Conservation (phyloP, 92 coral and sea anemone genomes). For the Nematostella vectensis region DNA sequence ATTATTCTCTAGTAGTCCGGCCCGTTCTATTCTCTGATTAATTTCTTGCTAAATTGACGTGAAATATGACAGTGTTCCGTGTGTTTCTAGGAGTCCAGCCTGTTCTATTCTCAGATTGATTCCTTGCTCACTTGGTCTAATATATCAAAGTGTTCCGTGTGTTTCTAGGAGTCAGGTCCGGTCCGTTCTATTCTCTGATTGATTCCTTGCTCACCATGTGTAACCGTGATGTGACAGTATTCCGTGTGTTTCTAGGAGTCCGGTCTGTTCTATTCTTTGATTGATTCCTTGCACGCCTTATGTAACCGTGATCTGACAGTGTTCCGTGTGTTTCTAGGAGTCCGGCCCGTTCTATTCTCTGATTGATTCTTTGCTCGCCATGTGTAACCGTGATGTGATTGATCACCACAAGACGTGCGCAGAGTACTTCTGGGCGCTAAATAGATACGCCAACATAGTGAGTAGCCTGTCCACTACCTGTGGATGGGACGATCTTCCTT, state of each 20-base stretch:
- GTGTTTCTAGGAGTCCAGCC: constrained; percentile 42
- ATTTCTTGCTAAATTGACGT: constrained; percentile 69
- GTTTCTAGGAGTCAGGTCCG: constrained; percentile 46
- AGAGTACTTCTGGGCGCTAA: constrained; percentile 77
- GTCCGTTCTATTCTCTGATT: too few species aligned
- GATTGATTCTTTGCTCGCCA: constrained; percentile 49
- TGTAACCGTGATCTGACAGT: constrained; percentile 78
- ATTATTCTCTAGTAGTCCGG: constrained; percentile 50
- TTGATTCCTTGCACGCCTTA: constrained; percentile 59
- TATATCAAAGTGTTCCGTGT: too few species aligned
- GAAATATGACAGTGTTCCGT: constrained; percentile 47
- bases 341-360: constrained; percentile 49
- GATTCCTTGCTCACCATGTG: constrained; percentile 78
- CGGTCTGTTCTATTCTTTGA: constrained; percentile 38
- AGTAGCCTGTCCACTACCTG: too few species aligned
- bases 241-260: constrained; percentile 34
- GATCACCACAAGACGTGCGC: constrained; percentile 77
- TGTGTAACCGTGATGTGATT: constrained; percentile 82
- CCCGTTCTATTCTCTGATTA: too few species aligned
- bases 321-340: constrained; percentile 19
- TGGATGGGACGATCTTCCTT: too few species aligned
- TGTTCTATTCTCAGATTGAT: constrained; percentile 46
- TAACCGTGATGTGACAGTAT: constrained; percentile 76
- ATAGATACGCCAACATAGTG: constrained; percentile 78
- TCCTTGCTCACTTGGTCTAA: too few species aligned